Percentiles rank a stretch among this genome's conserved stretches.
phyloP scores from a whole-genome alignment of 2,888 invertebrate species.

The Mantis religiosa region DNA sequence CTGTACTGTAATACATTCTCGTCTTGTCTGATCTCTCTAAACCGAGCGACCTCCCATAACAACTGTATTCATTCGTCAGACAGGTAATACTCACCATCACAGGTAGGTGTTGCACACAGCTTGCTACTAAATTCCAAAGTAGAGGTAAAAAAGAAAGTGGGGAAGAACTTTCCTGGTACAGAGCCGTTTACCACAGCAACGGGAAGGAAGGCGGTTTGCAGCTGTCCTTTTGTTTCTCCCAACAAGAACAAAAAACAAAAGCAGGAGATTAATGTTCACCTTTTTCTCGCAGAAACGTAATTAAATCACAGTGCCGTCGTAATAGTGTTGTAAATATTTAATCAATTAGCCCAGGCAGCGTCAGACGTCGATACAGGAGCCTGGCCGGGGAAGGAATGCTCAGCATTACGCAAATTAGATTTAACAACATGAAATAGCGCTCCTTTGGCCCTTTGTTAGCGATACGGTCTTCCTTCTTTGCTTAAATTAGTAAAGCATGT shows the following conservation, averaged over 20 bases:
- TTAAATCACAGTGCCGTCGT: background rate
- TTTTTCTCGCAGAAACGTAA: background rate
- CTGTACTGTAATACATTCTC: no score
- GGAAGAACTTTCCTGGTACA: no score
- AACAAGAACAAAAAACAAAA: background rate
- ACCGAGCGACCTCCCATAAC: no score
- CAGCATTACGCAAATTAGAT: background rate
- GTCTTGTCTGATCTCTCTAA: no score
- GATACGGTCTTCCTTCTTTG: background rate
- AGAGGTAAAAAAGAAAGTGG: no score
- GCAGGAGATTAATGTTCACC: background rate
- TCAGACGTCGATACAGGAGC: background rate
- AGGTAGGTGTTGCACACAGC: no score
- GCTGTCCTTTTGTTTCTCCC: background rate
- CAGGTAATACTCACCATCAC: no score
- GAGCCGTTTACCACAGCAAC: background rate
- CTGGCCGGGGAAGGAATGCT: background rate
- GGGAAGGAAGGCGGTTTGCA: background rate
- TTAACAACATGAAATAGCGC: background rate
- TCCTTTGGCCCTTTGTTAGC: background rate
- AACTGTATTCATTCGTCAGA: no score
- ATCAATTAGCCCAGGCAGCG: background rate
- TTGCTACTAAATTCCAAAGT: no score
- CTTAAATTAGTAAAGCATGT: background rate
- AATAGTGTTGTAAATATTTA: background rate